A percentile compares a stretch with the other conserved stretches of the same genome.
Evolutionary conservation across 37 sponge, comb jelly and placozoan species (phyloP).

Genomic region (Ephydatia muelleri): DNA sequence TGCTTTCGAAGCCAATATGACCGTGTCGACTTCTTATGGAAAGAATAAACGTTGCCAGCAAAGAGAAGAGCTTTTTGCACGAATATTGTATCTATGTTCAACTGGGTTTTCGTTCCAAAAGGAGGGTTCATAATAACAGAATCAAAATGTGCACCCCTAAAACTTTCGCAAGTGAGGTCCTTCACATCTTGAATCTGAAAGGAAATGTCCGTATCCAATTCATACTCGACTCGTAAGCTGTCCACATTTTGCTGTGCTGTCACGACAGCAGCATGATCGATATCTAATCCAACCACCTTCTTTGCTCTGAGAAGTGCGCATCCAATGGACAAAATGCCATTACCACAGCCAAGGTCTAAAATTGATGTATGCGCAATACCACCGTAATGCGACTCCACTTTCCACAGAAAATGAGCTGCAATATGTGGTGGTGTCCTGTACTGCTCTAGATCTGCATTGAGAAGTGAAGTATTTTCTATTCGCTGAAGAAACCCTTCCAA

Average conservation of each 20-base stretch:
- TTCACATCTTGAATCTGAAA: slow-evolving; percentile 42
- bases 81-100: slow-evolving; percentile 51
- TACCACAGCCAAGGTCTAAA: slow-evolving; percentile 92
- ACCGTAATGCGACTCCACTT: slow-evolving; percentile 31
- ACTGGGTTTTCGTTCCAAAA: slow-evolving; percentile 82
- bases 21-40: slow-evolving; percentile 79
- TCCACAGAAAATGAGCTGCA: slow-evolving; percentile 62
- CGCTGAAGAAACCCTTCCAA: slow-evolving; percentile 25
- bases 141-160: slow-evolving; percentile 41
- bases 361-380: slow-evolving; percentile 71
- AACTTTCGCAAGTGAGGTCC: neutral
- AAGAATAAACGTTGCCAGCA: slow-evolving; percentile 62
- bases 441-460: slow-evolving; percentile 67
- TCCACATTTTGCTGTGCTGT: slow-evolving; percentile 56
- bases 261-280: slow-evolving; percentile 55
- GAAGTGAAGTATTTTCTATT: slow-evolving; percentile 2
- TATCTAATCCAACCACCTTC: slow-evolving; percentile 69
- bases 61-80: slow-evolving; percentile 60
- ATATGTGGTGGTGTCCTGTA: slow-evolving; percentile 81
- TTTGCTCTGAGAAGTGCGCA: slow-evolving; percentile 52
- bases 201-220: neutral
- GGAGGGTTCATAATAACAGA: slow-evolving; percentile 95
- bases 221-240: slow-evolving; percentile 15
- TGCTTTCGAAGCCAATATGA: slow-evolving; percentile 31
- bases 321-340: slow-evolving; percentile 84